Percentiles rank a stretch among this genome's conserved stretches.
Evolutionary conservation across 2,888 invertebrate species (phyloP).

Genomic region (Harmothoe impar): DNA sequence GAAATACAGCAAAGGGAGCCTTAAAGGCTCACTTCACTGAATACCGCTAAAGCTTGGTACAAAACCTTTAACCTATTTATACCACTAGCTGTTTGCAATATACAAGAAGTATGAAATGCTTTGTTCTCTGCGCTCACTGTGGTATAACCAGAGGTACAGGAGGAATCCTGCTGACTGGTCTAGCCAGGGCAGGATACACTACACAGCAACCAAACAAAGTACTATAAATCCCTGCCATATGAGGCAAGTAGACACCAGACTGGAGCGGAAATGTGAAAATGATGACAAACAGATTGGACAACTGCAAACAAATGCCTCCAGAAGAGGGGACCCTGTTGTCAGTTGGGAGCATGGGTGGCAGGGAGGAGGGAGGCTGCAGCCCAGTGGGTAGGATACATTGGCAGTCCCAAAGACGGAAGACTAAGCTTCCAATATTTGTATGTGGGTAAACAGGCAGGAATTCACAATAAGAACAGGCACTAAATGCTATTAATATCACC

Average conservation of each 20-base stretch:
- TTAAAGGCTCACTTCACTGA: no score
- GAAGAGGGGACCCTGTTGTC: neutral
- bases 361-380: no score
- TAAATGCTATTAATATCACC: neutral
- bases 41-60: no score
- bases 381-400: neutral
- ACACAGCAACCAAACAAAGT: no score
- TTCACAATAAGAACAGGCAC: neutral
- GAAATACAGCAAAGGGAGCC: no score
- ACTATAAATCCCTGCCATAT: neutral
- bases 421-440: neutral
- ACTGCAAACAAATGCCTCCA: constrained; percentile 23
- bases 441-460: neutral
- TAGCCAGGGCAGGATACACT: no score
- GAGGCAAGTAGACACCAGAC: neutral
- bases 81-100: no score
- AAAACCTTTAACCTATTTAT: no score
- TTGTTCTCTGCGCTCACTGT: no score
- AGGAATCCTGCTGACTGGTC: no score
- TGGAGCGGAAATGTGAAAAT: neutral
- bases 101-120: no score
- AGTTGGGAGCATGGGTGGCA: neutral
- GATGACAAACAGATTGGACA: constrained; percentile 18
- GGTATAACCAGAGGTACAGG: no score
- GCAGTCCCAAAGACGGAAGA: neutral